Evolutionary conservation across 2,888 invertebrate genomes (phyloP), one percentile per base, ranked within the genome.

Genomic region (Acleris literana): DNA sequence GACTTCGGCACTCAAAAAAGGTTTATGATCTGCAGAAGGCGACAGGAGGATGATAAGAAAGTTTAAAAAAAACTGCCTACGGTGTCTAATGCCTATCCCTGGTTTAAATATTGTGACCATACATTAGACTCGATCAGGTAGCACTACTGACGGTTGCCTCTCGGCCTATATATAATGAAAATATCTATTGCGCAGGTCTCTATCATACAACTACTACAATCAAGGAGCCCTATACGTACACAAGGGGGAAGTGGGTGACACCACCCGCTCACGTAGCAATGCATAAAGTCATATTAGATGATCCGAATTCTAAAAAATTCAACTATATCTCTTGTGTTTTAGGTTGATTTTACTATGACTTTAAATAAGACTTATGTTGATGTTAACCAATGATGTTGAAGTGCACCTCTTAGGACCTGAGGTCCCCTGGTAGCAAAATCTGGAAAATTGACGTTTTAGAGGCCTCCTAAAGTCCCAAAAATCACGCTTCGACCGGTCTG

Each of bases 151-250:
- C 6, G 6, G 25, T 5, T 5, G 1, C 25, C 25, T 25, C 25
- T 6, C 6, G 25, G 25, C 6, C 25, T 25, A 6, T 1, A 25
- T 6, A 25, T 6, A 25, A 0, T 25, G 6, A 25, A 6, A 5
- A 54, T 17, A 11, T 20, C 16, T 17, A 46, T 18, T n/a, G 61
- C 61, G 48, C 54, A 54, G 7, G 46, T 62, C 54, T 52, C 29
- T 1, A 7, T 29, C 3, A 46, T 46, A 25, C 13, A 53, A 54
- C 54, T 2, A 18, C 18, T 46, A 61, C 53, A 61, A 29, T 29
- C 29, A 6, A 16, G n/a, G 29, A 61, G 33, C 7, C 18, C 29
- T 29, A 29, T 5, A 6, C 16, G n/a, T 56, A 16, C 25, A 17
- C 20, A 22, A 46, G 44, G 53, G 46, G 46, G 29, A n/a, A n/a